A percentile compares a stretch with the other conserved stretches of the same genome.
These are phyloP conservation scores for Corythornis vintsioides DNA, from an alignment of 2,113 vertebrate species.

Conservation along the genomic window DNA sequence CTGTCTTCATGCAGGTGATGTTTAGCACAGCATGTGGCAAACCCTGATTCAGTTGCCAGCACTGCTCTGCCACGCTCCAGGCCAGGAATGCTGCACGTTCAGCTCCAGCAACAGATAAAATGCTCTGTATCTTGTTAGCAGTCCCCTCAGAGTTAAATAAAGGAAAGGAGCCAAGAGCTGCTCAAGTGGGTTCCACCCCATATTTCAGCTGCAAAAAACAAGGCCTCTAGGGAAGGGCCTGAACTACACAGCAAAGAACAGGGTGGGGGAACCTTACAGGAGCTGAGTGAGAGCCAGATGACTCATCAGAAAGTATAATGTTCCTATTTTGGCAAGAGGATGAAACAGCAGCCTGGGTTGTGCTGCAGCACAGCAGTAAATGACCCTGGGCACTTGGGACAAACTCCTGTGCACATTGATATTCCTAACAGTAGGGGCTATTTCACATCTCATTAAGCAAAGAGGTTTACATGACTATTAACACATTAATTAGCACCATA, in stretches of 20 bases:
- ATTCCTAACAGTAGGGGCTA: not conserved
- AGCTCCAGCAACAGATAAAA: not conserved
- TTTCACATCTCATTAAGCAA: conserved; percentile 34
- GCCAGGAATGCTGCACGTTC: not conserved
- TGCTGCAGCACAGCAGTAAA: conserved; percentile 13
- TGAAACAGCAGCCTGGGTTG: conserved; percentile 29
- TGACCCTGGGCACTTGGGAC: not conserved
- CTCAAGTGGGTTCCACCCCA: not conserved
- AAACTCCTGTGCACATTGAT: not conserved
- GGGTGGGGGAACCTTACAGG: not conserved
- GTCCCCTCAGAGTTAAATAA: not conserved
- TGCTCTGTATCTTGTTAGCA: not conserved
- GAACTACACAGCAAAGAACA: not conserved
- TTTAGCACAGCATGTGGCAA: not conserved
- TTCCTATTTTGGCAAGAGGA: conserved; percentile 42
- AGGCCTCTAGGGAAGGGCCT: not conserved
- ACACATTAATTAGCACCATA: conserved; percentile 7
- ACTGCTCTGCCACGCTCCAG: not conserved
- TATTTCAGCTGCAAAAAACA: not conserved
- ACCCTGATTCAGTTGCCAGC: not conserved
- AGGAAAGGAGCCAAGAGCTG: not conserved
- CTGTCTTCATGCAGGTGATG: not conserved
- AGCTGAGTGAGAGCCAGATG: conserved; percentile 16
- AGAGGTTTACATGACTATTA: conserved; percentile 34
- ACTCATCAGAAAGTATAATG: conserved; percentile 59